These are phyloP conservation scores for Drosophila tripunctata DNA, from an alignment of 2,888 invertebrate species.

Conservation along the genomic window DNA sequence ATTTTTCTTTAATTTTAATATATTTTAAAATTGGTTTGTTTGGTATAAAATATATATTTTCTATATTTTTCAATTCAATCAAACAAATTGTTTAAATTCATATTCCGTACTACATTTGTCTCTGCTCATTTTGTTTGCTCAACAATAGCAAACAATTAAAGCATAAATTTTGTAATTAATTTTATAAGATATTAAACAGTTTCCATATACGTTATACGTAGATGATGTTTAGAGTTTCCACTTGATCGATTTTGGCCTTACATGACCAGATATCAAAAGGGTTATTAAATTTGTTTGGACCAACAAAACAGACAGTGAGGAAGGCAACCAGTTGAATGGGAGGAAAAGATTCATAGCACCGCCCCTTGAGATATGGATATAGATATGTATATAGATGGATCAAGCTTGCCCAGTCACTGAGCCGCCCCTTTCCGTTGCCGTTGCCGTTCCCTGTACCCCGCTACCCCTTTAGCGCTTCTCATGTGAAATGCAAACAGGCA, in stretches of 20 bases:
- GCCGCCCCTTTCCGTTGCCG: conserved; percentile 27
- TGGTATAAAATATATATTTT: no score
- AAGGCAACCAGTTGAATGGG: background rate
- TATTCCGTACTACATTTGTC: no score
- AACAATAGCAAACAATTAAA: no score
- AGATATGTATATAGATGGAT: conserved; percentile 11
- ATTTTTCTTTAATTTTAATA: no score
- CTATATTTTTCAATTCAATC: no score
- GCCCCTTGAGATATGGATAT: conserved; percentile 33
- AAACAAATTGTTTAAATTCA: no score
- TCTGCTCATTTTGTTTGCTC: no score
- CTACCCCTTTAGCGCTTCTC: conserved; percentile 32
- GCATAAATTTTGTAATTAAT: no score
- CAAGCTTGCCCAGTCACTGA: conserved; percentile 10
- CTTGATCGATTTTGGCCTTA: background rate
- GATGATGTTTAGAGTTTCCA: no score
- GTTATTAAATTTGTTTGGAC: background rate
- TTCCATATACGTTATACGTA: no score
- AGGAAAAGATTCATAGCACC: conserved; percentile 11
- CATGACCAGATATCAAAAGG: background rate
- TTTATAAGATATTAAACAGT: no score
- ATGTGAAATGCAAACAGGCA: conserved; percentile 78
- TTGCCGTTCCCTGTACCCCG: conserved; percentile 7
- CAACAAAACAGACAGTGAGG: conserved; percentile 4
- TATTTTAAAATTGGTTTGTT: no score